Conservation (phyloP, 2,888 invertebrate genomes). For the Lamproptera curius region DNA sequence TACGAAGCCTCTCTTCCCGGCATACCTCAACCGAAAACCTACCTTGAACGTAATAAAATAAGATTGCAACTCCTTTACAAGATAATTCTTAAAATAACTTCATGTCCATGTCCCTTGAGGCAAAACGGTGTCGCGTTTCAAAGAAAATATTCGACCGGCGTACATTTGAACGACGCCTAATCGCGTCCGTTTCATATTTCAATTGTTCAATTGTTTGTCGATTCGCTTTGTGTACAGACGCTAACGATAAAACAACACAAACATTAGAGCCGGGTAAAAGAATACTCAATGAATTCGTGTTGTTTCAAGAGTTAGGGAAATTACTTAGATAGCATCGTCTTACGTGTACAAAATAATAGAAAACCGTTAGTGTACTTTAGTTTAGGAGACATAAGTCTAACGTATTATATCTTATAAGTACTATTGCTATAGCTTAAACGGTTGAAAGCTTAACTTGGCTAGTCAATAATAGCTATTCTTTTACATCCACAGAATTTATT, state of each 20-base stretch:
- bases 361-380: too few relatives aligned
- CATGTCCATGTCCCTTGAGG: conserved; percentile 4
- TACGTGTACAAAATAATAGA: too few relatives aligned
- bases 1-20: not conserved
- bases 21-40: not conserved
- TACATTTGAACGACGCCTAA: conserved; percentile 17
- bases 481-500: too few relatives aligned
- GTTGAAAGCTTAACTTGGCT: too few relatives aligned
- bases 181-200: conserved; percentile 17
- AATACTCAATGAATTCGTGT: not conserved
- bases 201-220: conserved; percentile 22
- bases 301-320: too few relatives aligned
- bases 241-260: conserved; percentile 2
- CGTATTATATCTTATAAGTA: too few relatives aligned
- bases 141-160: conserved; percentile 18
- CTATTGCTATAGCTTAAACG: too few relatives aligned
- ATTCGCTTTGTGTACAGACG: conserved; percentile 10
- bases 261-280: not conserved
- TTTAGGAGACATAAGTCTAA: too few relatives aligned
- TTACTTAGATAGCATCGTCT: too few relatives aligned
- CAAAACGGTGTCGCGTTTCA: conserved; percentile 12
- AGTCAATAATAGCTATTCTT: too few relatives aligned
- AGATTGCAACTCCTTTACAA: not conserved
- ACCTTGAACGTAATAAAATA: not conserved
- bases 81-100: not conserved